Conservation (phyloP, 2,113 vertebrate genomes). For the Chrysemys picta region DNA sequence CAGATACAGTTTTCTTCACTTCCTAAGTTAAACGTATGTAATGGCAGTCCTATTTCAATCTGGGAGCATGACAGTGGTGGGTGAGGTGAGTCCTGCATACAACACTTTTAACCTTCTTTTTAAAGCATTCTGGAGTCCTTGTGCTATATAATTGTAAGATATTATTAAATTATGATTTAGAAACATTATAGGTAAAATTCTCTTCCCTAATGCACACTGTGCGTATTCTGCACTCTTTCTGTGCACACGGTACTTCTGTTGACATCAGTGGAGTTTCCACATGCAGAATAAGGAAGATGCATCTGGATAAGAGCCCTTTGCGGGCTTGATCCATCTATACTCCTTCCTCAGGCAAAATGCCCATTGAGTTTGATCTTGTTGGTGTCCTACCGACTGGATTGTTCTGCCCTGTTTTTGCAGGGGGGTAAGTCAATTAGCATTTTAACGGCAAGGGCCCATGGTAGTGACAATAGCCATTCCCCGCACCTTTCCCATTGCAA, state of each 20-base stretch:
- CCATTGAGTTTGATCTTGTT: constrained; percentile 40
- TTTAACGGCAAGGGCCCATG: constrained; percentile 32
- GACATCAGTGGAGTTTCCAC: constrained; percentile 67
- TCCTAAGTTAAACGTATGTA: not conserved
- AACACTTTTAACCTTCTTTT: not conserved
- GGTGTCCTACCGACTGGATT: not conserved
- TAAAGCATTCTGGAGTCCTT: not conserved
- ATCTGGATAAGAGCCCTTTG: constrained; percentile 58
- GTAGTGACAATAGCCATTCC: not conserved
- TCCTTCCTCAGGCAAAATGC: constrained; percentile 16
- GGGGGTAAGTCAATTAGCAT: constrained; percentile 1
- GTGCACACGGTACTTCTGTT: constrained; percentile 50
- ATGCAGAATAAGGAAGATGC: constrained; percentile 53
- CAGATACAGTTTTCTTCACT: not conserved
- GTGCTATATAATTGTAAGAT: not conserved
- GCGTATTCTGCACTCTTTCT: constrained; percentile 45
- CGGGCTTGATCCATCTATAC: not conserved
- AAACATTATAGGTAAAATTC: constrained; percentile 53
- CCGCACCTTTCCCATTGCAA: not conserved
- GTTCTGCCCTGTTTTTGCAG: constrained; percentile 6
- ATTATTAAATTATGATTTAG: not conserved
- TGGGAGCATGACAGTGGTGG: constrained; percentile 6
- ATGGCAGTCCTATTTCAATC: not conserved
- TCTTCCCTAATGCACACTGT: constrained; percentile 46
- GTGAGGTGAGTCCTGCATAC: not conserved